These are phyloP conservation scores for Saguinus midas DNA, from an alignment of 2,113 vertebrate genomes.

Conservation along the genomic window DNA sequence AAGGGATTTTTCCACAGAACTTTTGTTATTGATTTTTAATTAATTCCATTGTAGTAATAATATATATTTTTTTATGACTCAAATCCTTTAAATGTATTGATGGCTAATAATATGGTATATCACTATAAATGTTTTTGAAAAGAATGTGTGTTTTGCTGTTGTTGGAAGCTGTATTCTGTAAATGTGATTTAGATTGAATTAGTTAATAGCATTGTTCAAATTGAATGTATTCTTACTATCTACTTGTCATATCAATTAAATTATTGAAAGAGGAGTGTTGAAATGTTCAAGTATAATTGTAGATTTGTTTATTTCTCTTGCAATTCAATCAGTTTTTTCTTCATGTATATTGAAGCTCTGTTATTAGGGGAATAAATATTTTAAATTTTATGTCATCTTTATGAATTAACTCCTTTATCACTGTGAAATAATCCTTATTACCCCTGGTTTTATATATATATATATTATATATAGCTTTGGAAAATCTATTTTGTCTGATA, in stretches of 20 bases:
- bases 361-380: background rate
- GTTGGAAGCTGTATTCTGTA: background rate
- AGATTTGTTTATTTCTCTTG: background rate
- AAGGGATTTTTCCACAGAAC: background rate
- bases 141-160: background rate
- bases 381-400: background rate
- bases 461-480: background rate
- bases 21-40: background rate
- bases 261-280: background rate
- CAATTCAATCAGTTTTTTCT: background rate
- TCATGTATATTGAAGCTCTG: background rate
- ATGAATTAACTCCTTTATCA: background rate
- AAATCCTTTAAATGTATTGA: background rate
- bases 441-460: background rate
- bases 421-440: background rate
- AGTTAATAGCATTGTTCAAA: background rate
- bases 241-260: background rate
- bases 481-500: background rate
- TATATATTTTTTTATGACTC: background rate
- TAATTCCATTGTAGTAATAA: background rate
- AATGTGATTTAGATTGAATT: background rate
- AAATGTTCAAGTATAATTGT: background rate
- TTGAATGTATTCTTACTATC: background rate
- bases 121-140: background rate
- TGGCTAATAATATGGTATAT: background rate